Evolutionary conservation across 2,113 vertebrate species (phyloP), one percentile per base, ranked within the genome.

Genomic region (Nibea albiflora): DNA sequence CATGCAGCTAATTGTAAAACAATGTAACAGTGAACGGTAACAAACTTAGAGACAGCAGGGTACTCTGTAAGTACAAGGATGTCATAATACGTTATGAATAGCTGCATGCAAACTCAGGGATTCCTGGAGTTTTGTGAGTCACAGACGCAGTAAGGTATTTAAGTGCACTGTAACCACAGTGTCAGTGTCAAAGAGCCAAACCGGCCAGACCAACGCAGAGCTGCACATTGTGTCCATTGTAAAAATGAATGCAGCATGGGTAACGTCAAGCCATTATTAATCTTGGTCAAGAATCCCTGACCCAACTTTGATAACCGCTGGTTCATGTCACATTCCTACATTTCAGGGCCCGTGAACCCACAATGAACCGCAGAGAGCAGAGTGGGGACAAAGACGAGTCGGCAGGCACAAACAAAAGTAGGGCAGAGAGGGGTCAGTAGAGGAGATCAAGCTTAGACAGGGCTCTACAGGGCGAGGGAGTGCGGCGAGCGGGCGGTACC

Each of bases 401-500:
- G 39, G 58, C 73, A 63, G 31, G 58, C 71, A 72, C 22, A 78
- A 56, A 62, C 77, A 74, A 60, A 60, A 83, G 54, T 11, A 65
- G 85, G 60, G 44, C 68, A 75, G 47, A 56, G 74, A 80, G 46
- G 35, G 57, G 84, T 88, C 66, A 84, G 81, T 73, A 56, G 24
- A 79, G 60, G 76, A 93, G 90, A 87, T 90, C 92, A 95, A 92
- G 93, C 95, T 96, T 95, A 96, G 94, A 75, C 31, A 8, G 31
- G 31, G 31, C 50, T 75, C 58, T 9, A 49, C 73, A 57, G 87
- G 35, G 94, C 93, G 10, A 75, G 62, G 19, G 39, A 68, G 49
- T 20, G 44, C 28, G 70, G 65, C 39, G 19, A 81, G 90, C 92
- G 7, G 92, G 88, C 86, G 53, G 72, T 90, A 92, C 91, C 92